Conservation (phyloP, 1,140 invertebrate species). For the Odontomachus brunneus region DNA sequence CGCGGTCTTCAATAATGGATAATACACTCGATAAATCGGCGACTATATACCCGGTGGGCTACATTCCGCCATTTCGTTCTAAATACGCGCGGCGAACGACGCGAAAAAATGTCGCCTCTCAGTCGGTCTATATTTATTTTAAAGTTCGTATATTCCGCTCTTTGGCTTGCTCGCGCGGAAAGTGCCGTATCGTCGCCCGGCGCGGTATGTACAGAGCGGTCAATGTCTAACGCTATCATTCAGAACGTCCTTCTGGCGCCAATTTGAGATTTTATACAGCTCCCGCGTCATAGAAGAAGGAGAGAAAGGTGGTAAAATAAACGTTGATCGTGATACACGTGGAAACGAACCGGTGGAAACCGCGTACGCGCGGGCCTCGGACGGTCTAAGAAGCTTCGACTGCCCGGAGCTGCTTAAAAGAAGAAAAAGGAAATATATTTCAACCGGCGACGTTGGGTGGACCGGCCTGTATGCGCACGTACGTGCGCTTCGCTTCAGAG, state of each 20-base stretch:
- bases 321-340: not conserved
- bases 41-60: not conserved
- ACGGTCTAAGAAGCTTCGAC: constrained; percentile 24
- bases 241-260: not conserved
- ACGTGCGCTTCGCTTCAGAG: constrained; percentile 56
- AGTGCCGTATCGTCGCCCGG: not conserved
- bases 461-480: constrained; percentile 32
- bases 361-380: not conserved
- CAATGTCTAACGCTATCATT: not conserved
- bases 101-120: not conserved
- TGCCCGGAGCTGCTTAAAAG: not conserved
- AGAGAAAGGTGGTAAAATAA: constrained; percentile 7
- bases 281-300: not conserved
- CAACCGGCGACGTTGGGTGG: constrained; percentile 4
- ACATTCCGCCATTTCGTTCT: not conserved
- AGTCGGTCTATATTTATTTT: not conserved
- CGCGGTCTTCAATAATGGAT: constrained; percentile 17
- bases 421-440: constrained; percentile 20
- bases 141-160: too few species aligned
- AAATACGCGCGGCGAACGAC: not conserved
- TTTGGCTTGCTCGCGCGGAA: not conserved
- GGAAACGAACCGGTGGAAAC: not conserved
- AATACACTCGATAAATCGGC: not conserved
- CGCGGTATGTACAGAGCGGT: too few species aligned
- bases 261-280: not conserved